Evolutionary conservation across 2,797 vertebrate genomes (phyloP).

Genomic region (Nothura maculosa): DNA sequence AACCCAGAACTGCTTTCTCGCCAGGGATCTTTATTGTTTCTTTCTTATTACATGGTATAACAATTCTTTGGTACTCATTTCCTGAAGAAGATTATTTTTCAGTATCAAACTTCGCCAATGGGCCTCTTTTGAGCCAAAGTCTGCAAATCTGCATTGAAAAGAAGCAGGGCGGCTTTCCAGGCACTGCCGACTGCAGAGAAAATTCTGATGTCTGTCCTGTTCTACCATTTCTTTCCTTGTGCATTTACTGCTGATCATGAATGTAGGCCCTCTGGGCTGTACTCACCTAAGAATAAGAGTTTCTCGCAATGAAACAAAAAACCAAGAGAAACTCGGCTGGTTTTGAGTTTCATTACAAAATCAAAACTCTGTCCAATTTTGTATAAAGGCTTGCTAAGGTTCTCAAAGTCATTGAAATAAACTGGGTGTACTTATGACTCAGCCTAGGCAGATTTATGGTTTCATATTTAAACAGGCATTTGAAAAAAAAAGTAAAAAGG

Average conservation of each 20-base stretch:
- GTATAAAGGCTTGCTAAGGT: constrained; percentile 14
- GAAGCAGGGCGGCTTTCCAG: constrained; percentile 61
- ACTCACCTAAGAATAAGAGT: constrained; percentile 5
- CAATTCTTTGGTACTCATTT: constrained; percentile 80
- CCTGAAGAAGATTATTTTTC: constrained; percentile 83
- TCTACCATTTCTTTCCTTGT: constrained; percentile 34
- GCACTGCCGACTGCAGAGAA: constrained; percentile 43
- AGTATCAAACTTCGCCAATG: constrained; percentile 76
- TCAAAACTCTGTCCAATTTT: constrained; percentile 33
- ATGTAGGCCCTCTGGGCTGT: neutral
- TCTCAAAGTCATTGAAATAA: constrained; percentile 30
- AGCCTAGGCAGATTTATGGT: constrained; percentile 16
- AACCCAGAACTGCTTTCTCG: constrained; percentile 69
- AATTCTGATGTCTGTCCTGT: constrained; percentile 51
- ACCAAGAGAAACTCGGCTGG: constrained; percentile 67
- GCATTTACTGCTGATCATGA: constrained; percentile 62
- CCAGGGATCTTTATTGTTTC: constrained; percentile 78
- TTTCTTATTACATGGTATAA: constrained; percentile 78
- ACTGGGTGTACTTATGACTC: neutral
- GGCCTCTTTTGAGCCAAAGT: constrained; percentile 62
- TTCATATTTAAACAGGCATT: neutral
- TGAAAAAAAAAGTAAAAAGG: neutral
- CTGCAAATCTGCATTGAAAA: constrained; percentile 62
- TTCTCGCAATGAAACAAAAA: constrained; percentile 68
- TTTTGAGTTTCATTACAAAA: constrained; percentile 60